These are phyloP conservation scores for Lethocerus indicus DNA, from an alignment of 1,140 invertebrate species.

Conservation along the genomic window DNA sequence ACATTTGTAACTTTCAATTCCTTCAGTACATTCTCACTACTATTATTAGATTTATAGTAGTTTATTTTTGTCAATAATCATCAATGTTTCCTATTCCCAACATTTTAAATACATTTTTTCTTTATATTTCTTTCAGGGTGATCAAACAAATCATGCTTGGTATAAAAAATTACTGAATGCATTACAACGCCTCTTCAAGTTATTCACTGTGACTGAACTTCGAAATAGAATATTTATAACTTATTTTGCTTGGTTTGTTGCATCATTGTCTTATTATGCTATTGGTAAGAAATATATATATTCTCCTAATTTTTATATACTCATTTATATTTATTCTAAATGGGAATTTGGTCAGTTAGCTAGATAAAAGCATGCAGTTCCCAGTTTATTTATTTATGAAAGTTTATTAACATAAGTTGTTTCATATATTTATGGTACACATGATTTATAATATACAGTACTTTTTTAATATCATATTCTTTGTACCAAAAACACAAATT, in stretches of 20 bases:
- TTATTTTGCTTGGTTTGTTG: constrained; percentile 26
- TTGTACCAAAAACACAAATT: too few relatives aligned
- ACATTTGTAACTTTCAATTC: not conserved
- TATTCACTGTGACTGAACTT: constrained; percentile 20
- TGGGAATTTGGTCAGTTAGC: too few relatives aligned
- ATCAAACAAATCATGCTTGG: constrained; percentile 9
- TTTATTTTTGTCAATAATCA: too few relatives aligned
- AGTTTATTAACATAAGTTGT: too few relatives aligned
- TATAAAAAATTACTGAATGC: constrained; percentile 9
- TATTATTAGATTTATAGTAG: too few relatives aligned
- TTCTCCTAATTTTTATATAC: not conserved
- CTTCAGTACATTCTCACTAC: too few relatives aligned
- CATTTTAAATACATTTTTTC: not conserved
- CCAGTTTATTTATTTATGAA: too few relatives aligned
- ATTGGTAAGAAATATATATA: constrained; percentile 18
- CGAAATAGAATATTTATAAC: constrained; percentile 21
- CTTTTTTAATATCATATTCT: too few relatives aligned
- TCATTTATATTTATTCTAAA: not conserved
- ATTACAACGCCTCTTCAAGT: constrained; percentile 10
- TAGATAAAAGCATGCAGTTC: too few relatives aligned
- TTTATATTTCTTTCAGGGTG: constrained; percentile 11
- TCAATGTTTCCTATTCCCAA: not conserved
- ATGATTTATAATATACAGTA: not conserved
- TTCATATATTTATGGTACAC: not conserved
- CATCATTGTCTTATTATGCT: constrained; percentile 31